A percentile compares a stretch with the other conserved stretches of the same genome.
These are phyloP conservation scores for Drosophila navojoa DNA, from an alignment of 1,140 invertebrate genomes.

Conservation along the genomic window DNA sequence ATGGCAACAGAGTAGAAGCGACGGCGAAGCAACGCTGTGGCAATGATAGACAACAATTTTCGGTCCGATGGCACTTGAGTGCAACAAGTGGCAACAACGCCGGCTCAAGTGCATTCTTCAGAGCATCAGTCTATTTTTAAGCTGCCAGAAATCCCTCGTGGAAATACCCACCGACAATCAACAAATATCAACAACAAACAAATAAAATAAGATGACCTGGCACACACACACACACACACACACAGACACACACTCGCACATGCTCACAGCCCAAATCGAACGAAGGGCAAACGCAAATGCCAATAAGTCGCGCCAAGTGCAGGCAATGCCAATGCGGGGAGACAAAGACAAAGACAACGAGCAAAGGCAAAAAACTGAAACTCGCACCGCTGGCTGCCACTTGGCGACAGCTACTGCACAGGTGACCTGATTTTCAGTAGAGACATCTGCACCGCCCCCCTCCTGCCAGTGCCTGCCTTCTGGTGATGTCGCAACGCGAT, in stretches of 20 bases:
- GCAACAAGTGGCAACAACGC: slow-evolving; percentile 77
- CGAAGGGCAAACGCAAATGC: slow-evolving; percentile 71
- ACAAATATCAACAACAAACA: not conserved
- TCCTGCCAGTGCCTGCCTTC: not conserved
- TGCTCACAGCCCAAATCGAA: slow-evolving; percentile 37
- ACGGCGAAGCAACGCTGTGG: slow-evolving; percentile 18
- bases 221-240: not conserved
- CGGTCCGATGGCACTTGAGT: slow-evolving; percentile 63
- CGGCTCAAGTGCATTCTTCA: slow-evolving; percentile 63
- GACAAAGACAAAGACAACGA: not conserved
- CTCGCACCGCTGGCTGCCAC: slow-evolving; percentile 33
- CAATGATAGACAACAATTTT: slow-evolving; percentile 38
- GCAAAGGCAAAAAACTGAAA: slow-evolving; percentile 16
- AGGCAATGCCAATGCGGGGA: slow-evolving; percentile 26
- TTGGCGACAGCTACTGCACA: slow-evolving; percentile 65
- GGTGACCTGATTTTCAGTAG: slow-evolving; percentile 61
- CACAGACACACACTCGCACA: not conserved
- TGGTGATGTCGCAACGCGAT: slow-evolving; percentile 42
- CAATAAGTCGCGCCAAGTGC: slow-evolving; percentile 31
- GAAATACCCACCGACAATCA: slow-evolving; percentile 47
- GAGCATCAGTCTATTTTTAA: slow-evolving; percentile 61
- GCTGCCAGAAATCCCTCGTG: slow-evolving; percentile 41
- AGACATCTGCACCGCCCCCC: not conserved
- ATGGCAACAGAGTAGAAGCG: not conserved
- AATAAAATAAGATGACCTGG: not conserved